A percentile compares a stretch with the other conserved stretches of the same genome.
These are phyloP conservation scores for Myotis planiceps DNA, from an alignment of 2,797 vertebrate species.

Conservation along the genomic window DNA sequence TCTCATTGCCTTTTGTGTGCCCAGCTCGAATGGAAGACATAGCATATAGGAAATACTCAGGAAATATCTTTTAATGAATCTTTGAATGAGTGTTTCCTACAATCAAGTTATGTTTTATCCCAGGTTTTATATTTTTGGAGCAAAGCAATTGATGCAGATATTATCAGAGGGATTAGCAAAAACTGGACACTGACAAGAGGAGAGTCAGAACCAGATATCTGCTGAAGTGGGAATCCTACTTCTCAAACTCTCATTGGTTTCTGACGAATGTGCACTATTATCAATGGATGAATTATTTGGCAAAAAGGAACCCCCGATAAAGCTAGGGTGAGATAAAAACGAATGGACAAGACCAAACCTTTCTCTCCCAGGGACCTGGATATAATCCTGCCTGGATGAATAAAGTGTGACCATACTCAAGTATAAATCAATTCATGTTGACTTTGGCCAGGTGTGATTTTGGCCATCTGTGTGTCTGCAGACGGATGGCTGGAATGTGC, in stretches of 20 bases:
- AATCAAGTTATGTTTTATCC: not conserved
- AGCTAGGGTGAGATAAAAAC: not conserved
- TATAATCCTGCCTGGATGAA: not conserved
- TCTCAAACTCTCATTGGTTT: not conserved
- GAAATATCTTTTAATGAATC: not conserved
- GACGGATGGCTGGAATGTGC: not conserved
- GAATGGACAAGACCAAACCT: not conserved
- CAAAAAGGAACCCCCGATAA: not conserved
- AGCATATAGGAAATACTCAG: not conserved
- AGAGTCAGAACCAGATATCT: not conserved
- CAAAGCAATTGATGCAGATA: not conserved
- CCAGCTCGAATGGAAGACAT: not conserved
- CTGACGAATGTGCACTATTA: not conserved
- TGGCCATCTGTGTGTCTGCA: not conserved
- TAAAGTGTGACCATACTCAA: not conserved
- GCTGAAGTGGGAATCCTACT: not conserved
- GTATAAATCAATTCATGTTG: not conserved
- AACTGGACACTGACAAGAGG: not conserved
- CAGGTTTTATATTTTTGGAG: not conserved
- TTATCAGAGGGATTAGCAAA: not conserved
- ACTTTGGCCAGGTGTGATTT: conserved; percentile 1
- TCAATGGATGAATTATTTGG: not conserved
- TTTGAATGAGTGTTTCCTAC: not conserved
- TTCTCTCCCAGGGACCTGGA: not conserved
- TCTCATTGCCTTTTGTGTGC: not conserved